Percentiles rank a stretch among this genome's conserved stretches.
phyloP scores from a whole-genome alignment of 2,888 invertebrate genomes.

The Cephus runcator region DNA sequence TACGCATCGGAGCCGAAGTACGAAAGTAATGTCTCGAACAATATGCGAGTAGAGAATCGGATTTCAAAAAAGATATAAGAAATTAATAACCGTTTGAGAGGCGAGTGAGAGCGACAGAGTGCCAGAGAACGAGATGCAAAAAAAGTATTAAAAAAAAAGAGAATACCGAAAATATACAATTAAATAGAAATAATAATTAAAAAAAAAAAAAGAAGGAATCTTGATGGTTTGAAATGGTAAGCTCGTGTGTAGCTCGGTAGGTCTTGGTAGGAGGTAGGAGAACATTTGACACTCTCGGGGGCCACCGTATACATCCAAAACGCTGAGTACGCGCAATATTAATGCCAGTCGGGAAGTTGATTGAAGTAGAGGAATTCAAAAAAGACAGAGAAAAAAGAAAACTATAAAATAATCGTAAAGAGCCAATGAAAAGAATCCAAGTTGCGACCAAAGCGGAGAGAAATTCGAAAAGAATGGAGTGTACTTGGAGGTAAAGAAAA shows the following conservation, averaged over 20 bases:
- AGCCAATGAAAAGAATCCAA: slow-evolving; percentile 17
- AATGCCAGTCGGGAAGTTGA: not conserved
- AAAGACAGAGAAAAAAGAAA: slow-evolving; percentile 8
- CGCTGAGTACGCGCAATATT: slow-evolving; percentile 15
- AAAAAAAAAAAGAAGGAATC: slow-evolving; percentile 55
- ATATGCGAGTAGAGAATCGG: slow-evolving; percentile 61
- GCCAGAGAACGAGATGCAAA: slow-evolving; percentile 17
- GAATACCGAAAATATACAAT: not conserved
- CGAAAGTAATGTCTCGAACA: slow-evolving; percentile 28
- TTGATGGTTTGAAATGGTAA: slow-evolving; percentile 66
- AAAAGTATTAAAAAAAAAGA: slow-evolving; percentile 9
- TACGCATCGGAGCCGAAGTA: not conserved
- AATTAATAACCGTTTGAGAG: slow-evolving; percentile 26
- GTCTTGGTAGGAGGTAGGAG: slow-evolving; percentile 64
- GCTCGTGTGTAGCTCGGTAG: slow-evolving; percentile 66
- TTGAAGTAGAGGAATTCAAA: not conserved
- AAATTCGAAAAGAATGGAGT: slow-evolving; percentile 10
- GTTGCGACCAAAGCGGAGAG: slow-evolving; percentile 1
- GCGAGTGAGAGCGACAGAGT: slow-evolving; percentile 15
- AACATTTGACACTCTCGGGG: slow-evolving; percentile 63
- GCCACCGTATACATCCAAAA: slow-evolving; percentile 28
- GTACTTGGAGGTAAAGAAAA: not conserved
- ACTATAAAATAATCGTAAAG: slow-evolving; percentile 21
- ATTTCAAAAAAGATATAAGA: slow-evolving; percentile 38
- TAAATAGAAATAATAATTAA: slow-evolving; percentile 28